A percentile compares a stretch with the other conserved stretches of the same genome.
Evolutionary conservation across 2,797 vertebrate genomes (phyloP).

Genomic region (Australoheros facetus): DNA sequence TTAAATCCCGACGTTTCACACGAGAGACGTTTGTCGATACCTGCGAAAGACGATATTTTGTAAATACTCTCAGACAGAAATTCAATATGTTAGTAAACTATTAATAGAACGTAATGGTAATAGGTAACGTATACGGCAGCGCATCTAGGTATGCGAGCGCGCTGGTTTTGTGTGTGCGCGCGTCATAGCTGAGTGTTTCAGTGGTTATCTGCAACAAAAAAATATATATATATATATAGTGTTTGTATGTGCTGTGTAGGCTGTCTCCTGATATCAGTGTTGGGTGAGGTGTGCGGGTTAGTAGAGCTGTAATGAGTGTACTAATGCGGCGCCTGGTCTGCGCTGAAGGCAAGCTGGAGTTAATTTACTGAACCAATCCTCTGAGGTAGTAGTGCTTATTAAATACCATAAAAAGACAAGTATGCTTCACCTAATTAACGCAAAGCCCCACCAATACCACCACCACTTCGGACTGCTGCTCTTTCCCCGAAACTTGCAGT

Average conservation of each 20-base stretch:
- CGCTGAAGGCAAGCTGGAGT: conserved; percentile 12
- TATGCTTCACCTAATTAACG: conserved; percentile 4
- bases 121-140: conserved; percentile 79
- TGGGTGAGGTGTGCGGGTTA: conserved; percentile 45
- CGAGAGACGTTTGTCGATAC: conserved; percentile 56
- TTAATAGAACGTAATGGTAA: conserved; percentile 83
- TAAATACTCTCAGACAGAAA: conserved; percentile 79
- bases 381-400: neutral
- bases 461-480: neutral
- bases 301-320: conserved; percentile 23
- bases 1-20: conserved; percentile 33
- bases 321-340: conserved; percentile 3
- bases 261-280: conserved; percentile 3
- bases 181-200: conserved; percentile 27
- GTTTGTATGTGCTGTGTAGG: conserved; percentile 1
- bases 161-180: conserved; percentile 6
- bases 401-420: neutral
- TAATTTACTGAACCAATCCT: conserved; percentile 1
- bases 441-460: neutral
- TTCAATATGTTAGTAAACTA: conserved; percentile 85
- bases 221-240: neutral
- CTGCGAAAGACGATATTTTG: conserved; percentile 73
- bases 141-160: conserved; percentile 66
- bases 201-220: conserved; percentile 16
- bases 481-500: neutral